Percentiles rank a stretch among this genome's conserved stretches.
Conservation (phyloP, 2,888 invertebrate genomes). For the Thalpophila matura region DNA sequence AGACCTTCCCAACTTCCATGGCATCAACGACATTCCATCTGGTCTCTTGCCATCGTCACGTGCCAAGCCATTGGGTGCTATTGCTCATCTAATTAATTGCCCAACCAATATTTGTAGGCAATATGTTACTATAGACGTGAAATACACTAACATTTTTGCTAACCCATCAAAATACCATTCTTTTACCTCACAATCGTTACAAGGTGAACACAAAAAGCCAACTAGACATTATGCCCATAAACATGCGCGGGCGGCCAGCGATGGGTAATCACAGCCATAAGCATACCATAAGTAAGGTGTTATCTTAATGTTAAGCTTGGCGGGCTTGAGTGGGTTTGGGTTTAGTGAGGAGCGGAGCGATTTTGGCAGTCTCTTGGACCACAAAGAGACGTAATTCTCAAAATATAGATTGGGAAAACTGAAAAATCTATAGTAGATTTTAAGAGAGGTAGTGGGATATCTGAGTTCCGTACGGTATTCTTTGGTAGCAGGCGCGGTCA, state of each 20-base stretch:
- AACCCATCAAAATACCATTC: slow-evolving; percentile 52
- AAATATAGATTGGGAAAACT: too few relatives aligned
- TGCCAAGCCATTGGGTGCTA: too few relatives aligned
- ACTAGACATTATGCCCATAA: slow-evolving; percentile 55
- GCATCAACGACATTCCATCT: too few relatives aligned
- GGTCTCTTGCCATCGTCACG: too few relatives aligned
- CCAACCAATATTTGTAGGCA: too few relatives aligned
- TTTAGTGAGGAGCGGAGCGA: slow-evolving; percentile 60
- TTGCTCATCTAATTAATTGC: not conserved
- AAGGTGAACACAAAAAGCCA: slow-evolving; percentile 58
- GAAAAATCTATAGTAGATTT: too few relatives aligned
- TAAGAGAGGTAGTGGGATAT: too few relatives aligned
- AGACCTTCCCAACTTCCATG: too few relatives aligned
- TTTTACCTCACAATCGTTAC: slow-evolving; percentile 42
- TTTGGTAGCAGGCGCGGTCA: too few relatives aligned
- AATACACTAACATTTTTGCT: slow-evolving; percentile 16
- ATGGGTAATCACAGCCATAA: slow-evolving; percentile 67
- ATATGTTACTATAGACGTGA: not conserved
- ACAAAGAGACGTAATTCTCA: not conserved
- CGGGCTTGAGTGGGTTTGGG: slow-evolving; percentile 56
- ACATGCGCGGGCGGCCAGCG: slow-evolving; percentile 59
- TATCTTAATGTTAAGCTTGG: slow-evolving; percentile 80
- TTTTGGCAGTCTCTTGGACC: not conserved
- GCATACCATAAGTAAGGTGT: slow-evolving; percentile 79
- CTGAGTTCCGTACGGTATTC: too few relatives aligned